These are phyloP conservation scores for Pristionchus entomophagus DNA, from an alignment of 2,888 invertebrate species.

Conservation along the genomic window DNA sequence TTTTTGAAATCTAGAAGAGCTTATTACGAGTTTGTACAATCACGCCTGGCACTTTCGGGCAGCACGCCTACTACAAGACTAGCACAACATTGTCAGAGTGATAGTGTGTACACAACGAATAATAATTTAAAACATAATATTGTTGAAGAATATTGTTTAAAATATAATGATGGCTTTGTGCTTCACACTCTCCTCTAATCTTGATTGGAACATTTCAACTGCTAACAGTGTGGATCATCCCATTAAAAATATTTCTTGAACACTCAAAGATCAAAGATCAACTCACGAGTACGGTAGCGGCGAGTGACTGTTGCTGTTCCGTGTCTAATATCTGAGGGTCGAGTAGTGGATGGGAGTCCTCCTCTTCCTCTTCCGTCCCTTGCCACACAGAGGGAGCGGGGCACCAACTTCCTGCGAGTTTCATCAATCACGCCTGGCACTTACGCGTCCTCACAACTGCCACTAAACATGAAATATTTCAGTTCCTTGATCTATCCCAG, in stretches of 20 bases:
- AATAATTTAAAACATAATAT: too few relatives aligned
- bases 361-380: conserved; percentile 53
- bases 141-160: too few relatives aligned
- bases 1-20: too few relatives aligned
- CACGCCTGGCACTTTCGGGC: too few relatives aligned
- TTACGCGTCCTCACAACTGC: not conserved
- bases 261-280: not conserved
- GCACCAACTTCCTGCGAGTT: not conserved
- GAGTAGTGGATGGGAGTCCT: conserved; percentile 87
- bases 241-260: too few relatives aligned
- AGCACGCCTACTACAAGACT: too few relatives aligned
- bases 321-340: conserved; percentile 94
- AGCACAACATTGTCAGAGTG: too few relatives aligned
- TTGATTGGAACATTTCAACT: too few relatives aligned
- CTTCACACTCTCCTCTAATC: not conserved
- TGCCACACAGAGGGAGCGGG: conserved; percentile 8
- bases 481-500: not conserved
- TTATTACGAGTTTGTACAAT: too few relatives aligned
- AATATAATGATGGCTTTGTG: too few relatives aligned
- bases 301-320: conserved; percentile 92
- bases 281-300: conserved; percentile 87
- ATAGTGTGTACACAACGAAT: too few relatives aligned
- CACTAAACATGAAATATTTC: not conserved
- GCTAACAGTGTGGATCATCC: too few relatives aligned
- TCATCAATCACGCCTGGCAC: not conserved